Percentiles rank a stretch among this genome's conserved stretches.
Conservation (phyloP, 2,113 vertebrate species). For the Corythaeola cristata region DNA sequence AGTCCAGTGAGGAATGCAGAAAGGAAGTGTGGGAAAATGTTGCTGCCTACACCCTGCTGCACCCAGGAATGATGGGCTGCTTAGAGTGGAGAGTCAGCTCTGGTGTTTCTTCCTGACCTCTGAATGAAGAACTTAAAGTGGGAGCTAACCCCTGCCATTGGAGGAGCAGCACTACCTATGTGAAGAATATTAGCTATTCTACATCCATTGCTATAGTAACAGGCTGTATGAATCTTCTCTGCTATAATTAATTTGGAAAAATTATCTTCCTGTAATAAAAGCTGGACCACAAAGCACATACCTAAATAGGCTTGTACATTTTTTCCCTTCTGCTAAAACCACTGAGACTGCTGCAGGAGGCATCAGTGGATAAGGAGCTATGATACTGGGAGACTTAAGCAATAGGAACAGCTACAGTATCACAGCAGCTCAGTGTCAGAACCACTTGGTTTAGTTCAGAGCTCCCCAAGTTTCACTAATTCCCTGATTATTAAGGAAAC, state of each 20-base stretch:
- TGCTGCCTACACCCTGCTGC: neutral
- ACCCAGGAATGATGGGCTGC: neutral
- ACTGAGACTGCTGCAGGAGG: neutral
- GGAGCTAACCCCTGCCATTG: neutral
- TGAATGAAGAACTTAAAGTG: neutral
- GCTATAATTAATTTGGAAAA: neutral
- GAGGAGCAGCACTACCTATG: neutral
- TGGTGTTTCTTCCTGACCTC: neutral
- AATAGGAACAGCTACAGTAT: neutral
- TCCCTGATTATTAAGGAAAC: neutral
- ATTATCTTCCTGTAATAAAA: neutral
- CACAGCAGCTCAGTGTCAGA: neutral
- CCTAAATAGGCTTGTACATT: neutral
- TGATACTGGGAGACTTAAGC: neutral
- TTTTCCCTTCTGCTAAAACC: neutral
- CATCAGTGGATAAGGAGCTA: neutral
- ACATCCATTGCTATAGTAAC: neutral
- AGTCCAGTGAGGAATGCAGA: neutral
- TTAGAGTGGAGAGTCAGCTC: neutral
- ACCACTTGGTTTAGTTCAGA: neutral
- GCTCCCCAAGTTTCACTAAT: neutral
- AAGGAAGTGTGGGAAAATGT: neutral
- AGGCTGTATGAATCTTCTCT: neutral
- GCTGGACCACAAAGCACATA: neutral
- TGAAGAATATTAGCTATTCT: neutral